Conservation (phyloP, 2,888 invertebrate genomes). For the Stenodema calcarata region DNA sequence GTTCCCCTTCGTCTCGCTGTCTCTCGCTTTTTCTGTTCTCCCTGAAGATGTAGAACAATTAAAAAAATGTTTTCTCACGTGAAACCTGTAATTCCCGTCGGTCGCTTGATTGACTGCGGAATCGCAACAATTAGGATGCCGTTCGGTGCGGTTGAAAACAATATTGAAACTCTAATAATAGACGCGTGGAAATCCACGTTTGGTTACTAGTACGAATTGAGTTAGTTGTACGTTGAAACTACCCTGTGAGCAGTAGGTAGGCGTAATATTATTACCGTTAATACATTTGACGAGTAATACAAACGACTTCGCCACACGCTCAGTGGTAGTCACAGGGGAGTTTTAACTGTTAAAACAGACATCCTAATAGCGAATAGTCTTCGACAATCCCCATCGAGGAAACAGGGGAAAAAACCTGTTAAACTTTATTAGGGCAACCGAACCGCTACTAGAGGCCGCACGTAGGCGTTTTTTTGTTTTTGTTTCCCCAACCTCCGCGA, state of each 20-base stretch:
- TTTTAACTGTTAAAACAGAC: too few relatives aligned
- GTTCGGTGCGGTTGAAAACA: not conserved
- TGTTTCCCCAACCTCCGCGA: conserved; percentile 21
- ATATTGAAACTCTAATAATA: not conserved
- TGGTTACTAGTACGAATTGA: too few relatives aligned
- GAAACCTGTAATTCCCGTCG: not conserved
- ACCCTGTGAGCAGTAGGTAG: too few relatives aligned
- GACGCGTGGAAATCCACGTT: not conserved
- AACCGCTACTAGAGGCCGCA: conserved; percentile 1
- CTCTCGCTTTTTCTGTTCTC: not conserved
- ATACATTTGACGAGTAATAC: too few relatives aligned
- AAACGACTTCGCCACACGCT: too few relatives aligned
- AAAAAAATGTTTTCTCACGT: not conserved
- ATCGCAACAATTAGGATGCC: not conserved
- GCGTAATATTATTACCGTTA: too few relatives aligned
- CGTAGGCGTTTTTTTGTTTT: conserved; percentile 21
- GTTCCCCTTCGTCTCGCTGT: not conserved
- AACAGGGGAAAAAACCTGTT: not conserved
- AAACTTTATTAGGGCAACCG: conserved; percentile 33
- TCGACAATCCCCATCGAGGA: not conserved
- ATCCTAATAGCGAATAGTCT: not conserved
- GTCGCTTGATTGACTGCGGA: not conserved
- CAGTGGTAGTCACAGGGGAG: too few relatives aligned
- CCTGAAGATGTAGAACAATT: conserved; percentile 27
- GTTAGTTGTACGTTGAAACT: too few relatives aligned